Evolutionary conservation across 2,888 invertebrate species (phyloP), one percentile per base, ranked within the genome.

Genomic region (Drosophila colorata): DNA sequence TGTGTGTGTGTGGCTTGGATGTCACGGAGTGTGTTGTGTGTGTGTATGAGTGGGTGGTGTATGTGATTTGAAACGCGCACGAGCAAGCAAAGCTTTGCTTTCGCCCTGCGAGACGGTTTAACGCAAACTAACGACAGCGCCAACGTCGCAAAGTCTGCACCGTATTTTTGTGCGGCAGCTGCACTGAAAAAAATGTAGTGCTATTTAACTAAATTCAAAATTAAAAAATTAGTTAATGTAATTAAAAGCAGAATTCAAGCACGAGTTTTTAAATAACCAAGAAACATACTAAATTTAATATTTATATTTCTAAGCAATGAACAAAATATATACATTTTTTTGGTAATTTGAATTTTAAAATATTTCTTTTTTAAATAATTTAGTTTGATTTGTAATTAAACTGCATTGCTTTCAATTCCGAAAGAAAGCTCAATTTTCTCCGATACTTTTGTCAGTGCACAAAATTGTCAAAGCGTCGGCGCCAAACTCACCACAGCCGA

Each of bases 401-500:
- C 4, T 31, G 11, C 31, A 11, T 31, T 11, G 11, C 11, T 31
- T 31, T 16, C 4, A 52, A 41, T 18, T 31, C 16, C 14, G n/a
- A n/a, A 14, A 31, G 8, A 13, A 33, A 13, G n/a, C 20, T 2
- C 16, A 9, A 5, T 16, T 31, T 47, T 11, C 25, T 11, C 14
- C 35, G 37, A 33, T 14, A 9, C 38, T 56, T 61, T 31, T 41
- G 0, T 3, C 56, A 53, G 68, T 68, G 75, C 23, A 18, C 0
- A 4, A 5, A 37, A 49, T 6, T 20, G 61, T 8, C 44, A 55
- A 46, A 59, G 52, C 37, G 25, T 38, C 16, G 33, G 14, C 35
- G 48, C 4, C 1, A 63, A 73, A 80, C 59, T 71, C 82, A 83
- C 82, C 82, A 83, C 74, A 76, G 73, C 72, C 86, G 83, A 71